Base-by-base conservation (phyloP, 2,888 invertebrate genomes). In the Megaustenia siamemsis region DNA sequence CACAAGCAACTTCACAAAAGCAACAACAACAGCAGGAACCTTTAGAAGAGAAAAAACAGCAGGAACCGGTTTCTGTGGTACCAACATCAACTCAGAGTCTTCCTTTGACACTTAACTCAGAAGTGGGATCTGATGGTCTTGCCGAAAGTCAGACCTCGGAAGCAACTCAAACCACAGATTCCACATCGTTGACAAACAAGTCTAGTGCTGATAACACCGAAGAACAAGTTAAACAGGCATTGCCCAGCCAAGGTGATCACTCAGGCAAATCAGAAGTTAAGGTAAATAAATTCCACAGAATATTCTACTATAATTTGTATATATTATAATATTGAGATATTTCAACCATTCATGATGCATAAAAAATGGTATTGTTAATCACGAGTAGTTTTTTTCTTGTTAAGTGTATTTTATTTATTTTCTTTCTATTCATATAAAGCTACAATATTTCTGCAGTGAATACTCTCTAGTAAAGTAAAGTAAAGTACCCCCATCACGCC, bases 1-100 rank as follows among this genome's bases (percentile, higher is more conserved):
- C 69, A 60, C 56, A 63, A 43, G 53, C 81, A 40, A n/a, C 81
- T 24, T n/a, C 75, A 63, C 38, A 45, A 32, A 38, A 35, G 60
- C 80, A 63, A 6, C 56, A 56, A 24, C 32, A 56, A 12, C 49
- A 53, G 28, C 56, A 76, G 56, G 35, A 56, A 35, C 63, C 73
- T 15, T 49, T 32, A 32, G 73, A 49, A 32, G 49, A 73, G 8
- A 28, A 53, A 32, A 77, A 80, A n/a, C 49, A 69, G 24, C 32
- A 68, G 35, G 24, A 69, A 1, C 80, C 40, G 0, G 21, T 21
- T 10, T 60, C 73, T 2, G 73, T 82, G 40, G 60, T 49, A 32
- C 73, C 73, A 73, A 82, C 82, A 45, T 35, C 73, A 28, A n/a
- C 49, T 28, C 18, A 38, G n/a, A 28, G 38, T 38, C 68, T 38